Evolutionary conservation across 2,113 vertebrate species (phyloP).

Genomic region (Tetrax tetrax): DNA sequence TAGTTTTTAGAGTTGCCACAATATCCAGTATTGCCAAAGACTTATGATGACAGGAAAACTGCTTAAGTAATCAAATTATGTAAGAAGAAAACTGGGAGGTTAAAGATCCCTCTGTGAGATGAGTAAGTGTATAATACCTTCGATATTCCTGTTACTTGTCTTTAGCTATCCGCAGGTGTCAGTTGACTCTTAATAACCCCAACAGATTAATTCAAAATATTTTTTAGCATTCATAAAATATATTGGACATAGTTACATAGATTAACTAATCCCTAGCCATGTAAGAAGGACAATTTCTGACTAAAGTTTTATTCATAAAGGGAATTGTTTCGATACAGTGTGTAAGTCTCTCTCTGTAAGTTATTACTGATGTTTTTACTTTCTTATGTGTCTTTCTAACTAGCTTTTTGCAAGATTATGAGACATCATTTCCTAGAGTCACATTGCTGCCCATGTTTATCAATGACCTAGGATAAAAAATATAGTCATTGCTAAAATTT

Average conservation of each 20-base stretch:
- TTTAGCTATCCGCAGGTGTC: constrained; percentile 13
- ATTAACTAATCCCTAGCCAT: neutral
- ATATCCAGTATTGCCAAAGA: neutral
- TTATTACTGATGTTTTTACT: neutral
- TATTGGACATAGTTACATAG: neutral
- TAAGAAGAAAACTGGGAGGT: constrained; percentile 18
- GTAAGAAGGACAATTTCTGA: neutral
- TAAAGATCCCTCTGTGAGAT: constrained; percentile 13
- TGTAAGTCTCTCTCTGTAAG: neutral
- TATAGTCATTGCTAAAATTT: neutral
- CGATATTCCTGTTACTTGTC: neutral
- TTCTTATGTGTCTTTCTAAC: neutral
- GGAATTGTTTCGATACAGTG: neutral
- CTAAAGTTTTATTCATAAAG: neutral
- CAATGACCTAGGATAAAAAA: neutral
- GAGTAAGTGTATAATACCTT: neutral
- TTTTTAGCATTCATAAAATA: constrained; percentile 22
- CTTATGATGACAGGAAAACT: neutral
- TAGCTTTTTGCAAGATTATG: neutral
- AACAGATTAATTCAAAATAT: constrained; percentile 15
- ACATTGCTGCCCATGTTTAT: neutral
- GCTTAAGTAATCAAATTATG: constrained; percentile 5
- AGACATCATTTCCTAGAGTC: neutral
- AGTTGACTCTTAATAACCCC: neutral
- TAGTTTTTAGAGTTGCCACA: neutral